Evolutionary conservation across 2,888 invertebrate genomes (phyloP).

Genomic region (Trimorus sp.): DNA sequence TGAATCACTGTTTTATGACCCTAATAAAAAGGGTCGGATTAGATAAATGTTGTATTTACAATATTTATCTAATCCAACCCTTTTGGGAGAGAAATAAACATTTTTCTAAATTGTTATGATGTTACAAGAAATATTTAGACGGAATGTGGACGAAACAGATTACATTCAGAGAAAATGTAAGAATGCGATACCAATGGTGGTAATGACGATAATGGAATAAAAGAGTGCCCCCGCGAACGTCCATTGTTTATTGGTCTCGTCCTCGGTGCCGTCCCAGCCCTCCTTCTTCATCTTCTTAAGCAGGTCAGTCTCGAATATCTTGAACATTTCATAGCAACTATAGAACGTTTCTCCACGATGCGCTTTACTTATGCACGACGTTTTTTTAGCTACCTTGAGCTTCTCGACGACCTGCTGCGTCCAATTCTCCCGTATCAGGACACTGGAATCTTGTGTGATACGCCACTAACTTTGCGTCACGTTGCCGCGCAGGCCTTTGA

Average conservation of each 20-base stretch:
- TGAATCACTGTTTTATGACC: no score
- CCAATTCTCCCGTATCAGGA: slow-evolving; percentile 90
- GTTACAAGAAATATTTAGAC: no score
- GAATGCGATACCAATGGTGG: slow-evolving; percentile 91
- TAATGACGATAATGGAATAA: slow-evolving; percentile 97
- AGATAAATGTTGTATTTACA: no score
- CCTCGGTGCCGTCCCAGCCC: slow-evolving; percentile 94
- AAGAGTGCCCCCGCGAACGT: slow-evolving; percentile 94
- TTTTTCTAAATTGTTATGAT: no score
- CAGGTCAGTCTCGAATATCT: slow-evolving; percentile 86
- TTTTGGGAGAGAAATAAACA: no score
- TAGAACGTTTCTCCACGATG: slow-evolving; percentile 49
- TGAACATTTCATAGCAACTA: slow-evolving; percentile 59
- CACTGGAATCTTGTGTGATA: slow-evolving; percentile 85
- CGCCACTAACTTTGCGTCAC: slow-evolving; percentile 91
- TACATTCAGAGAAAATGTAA: background rate
- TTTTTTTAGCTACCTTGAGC: slow-evolving; percentile 79
- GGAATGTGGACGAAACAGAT: no score
- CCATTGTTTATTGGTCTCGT: slow-evolving; percentile 87
- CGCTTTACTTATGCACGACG: slow-evolving; percentile 60
- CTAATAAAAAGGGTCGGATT: no score
- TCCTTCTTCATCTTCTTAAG: slow-evolving; percentile 92
- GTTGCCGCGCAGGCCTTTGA: slow-evolving; percentile 87
- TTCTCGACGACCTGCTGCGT: slow-evolving; percentile 86
- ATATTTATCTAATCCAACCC: no score